Conservation (phyloP, 1,140 invertebrate species). For the Steinernema khuongi region DNA sequence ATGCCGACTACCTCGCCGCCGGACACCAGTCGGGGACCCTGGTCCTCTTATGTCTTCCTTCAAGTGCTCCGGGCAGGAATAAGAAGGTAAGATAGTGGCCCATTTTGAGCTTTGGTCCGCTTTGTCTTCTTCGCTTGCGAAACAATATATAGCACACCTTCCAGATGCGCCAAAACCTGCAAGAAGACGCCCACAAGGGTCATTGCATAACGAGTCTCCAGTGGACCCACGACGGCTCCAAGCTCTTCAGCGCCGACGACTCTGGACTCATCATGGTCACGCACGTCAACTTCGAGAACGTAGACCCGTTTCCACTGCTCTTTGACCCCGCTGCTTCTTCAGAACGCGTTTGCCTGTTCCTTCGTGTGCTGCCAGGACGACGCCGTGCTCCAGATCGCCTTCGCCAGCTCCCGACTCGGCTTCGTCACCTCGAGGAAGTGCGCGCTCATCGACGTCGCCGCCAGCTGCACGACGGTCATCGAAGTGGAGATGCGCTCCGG, state of each 20-base stretch:
- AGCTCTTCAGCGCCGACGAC: not conserved
- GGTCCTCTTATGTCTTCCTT: not conserved
- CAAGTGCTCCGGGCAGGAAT: not conserved
- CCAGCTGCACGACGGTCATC: not conserved
- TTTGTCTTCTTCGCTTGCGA: no score
- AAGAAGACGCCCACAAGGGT: conserved; percentile 3
- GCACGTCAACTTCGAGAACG: not conserved
- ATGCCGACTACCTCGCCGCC: not conserved
- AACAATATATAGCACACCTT: not conserved
- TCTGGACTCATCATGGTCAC: not conserved
- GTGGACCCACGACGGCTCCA: not conserved
- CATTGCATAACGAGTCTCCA: not conserved
- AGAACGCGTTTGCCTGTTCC: not conserved
- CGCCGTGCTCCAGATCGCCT: not conserved
- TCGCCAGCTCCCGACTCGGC: not conserved
- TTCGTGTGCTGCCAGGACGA: conserved; percentile 6
- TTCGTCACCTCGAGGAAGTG: not conserved
- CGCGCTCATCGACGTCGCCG: not conserved
- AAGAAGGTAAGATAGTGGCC: not conserved
- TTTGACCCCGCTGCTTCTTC: not conserved
- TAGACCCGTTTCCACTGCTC: not conserved
- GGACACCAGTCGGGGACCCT: not conserved
- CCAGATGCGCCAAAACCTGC: not conserved
- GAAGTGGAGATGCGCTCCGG: not conserved
- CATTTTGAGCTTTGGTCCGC: no score